Percentiles rank a stretch among this genome's conserved stretches.
phyloP scores from a whole-genome alignment of 2,888 invertebrate species.

The Ctenicera cuprea region DNA sequence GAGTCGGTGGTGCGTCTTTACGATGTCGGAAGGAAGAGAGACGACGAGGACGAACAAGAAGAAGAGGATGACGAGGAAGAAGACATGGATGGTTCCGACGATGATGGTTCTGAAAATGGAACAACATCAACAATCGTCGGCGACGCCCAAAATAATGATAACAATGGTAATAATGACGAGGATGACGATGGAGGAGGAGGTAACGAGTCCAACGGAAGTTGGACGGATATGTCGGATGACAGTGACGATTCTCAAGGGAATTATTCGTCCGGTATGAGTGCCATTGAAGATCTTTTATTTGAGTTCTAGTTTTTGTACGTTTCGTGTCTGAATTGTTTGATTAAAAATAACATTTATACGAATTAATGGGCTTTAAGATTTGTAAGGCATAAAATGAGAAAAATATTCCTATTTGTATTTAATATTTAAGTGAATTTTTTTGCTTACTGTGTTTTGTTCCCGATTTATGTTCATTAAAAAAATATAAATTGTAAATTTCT shows the following conservation, averaged over 20 bases:
- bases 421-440: too few relatives aligned
- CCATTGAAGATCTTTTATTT: slow-evolving; percentile 58
- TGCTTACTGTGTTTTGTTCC: too few relatives aligned
- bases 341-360: slow-evolving; percentile 4
- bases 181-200: slow-evolving; percentile 54
- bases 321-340: background rate
- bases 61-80: slow-evolving; percentile 79
- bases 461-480: too few relatives aligned
- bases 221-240: slow-evolving; percentile 59
- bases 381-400: background rate
- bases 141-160: slow-evolving; percentile 51
- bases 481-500: too few relatives aligned
- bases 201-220: slow-evolving; percentile 56
- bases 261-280: slow-evolving; percentile 58
- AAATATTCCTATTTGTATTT: background rate
- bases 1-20: slow-evolving; percentile 94
- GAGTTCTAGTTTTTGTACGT: slow-evolving; percentile 43
- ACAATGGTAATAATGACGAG: slow-evolving; percentile 56
- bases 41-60: slow-evolving; percentile 92
- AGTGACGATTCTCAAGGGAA: slow-evolving; percentile 55
- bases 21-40: slow-evolving; percentile 91
- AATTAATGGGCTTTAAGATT: slow-evolving; percentile 11
- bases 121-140: slow-evolving; percentile 49
- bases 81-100: slow-evolving; percentile 77
- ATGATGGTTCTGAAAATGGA: slow-evolving; percentile 71